Base-by-base conservation (phyloP, 2,113 vertebrate genomes). In the Nycticryphes semicollaris region DNA sequence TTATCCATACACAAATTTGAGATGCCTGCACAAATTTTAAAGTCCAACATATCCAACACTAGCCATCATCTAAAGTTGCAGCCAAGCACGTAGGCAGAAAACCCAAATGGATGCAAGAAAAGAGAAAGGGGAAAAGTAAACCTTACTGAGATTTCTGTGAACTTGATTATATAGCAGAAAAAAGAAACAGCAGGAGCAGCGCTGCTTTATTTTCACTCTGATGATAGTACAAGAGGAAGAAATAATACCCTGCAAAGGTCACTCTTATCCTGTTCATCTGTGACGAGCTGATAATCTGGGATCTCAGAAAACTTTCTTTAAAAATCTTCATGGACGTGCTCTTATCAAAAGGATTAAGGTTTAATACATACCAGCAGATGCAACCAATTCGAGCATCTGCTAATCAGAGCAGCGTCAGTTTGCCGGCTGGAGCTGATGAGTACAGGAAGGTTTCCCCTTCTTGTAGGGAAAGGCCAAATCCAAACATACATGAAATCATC, bases 331-430 rank as follows among this genome's bases (percentile, higher is more conserved):
- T 0, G 86, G 95, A 73, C 59, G 57, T 83, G 86, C 90, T 97
- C 94, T 97, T 96, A 96, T 93, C 91, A 83, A 87, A 95, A 89
- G 87, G 88, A 97, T 97, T 96, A 96, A 73, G 35, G 69, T 93
- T 88, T 93, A 97, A 97, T 96, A 87, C 89, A 76, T 89, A 92
- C 73, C 93, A 96, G 96, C 89, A 97, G 96, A 97, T 94, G 93
- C 50, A 80, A 80, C n/a, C 9, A 25, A 96, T 93, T 93, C 24
- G 10, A 91, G 56, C 68, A 94, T 95, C 89, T 95, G 84, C 94
- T 94, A 94, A 84, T 97, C 73, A 97, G 53, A 90, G 87, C 76
- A 82, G 66, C 1, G 2, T 74, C 84, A 33, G 81, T 60, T 76
- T 57, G 50, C 74, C 0, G 31, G 57, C 77, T 76, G 72, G 50